These are phyloP conservation scores for Polydrusus pterygomalis DNA, from an alignment of 2,888 invertebrate species.

Conservation along the genomic window DNA sequence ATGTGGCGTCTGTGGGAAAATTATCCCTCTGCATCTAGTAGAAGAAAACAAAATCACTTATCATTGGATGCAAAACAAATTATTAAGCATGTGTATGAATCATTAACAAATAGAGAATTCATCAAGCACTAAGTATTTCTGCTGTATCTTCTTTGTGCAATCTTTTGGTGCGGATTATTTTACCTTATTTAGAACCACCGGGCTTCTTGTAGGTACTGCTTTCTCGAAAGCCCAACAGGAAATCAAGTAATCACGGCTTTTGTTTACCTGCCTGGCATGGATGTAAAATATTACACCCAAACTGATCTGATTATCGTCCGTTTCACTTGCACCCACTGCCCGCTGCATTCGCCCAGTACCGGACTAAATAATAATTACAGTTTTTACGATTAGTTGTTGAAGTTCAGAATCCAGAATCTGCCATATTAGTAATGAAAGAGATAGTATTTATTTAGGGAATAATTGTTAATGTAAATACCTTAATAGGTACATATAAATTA, in stretches of 20 bases:
- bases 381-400: background rate
- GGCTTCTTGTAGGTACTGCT: slow-evolving; percentile 36
- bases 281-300: slow-evolving; percentile 41
- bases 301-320: slow-evolving; percentile 36
- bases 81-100: too few relatives aligned
- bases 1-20: too few relatives aligned
- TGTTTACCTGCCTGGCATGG: slow-evolving; percentile 60
- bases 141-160: background rate
- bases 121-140: too few relatives aligned
- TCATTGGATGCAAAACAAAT: too few relatives aligned
- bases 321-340: slow-evolving; percentile 36
- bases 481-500: too few relatives aligned
- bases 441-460: too few relatives aligned
- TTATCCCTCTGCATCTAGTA: too few relatives aligned
- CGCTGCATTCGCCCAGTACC: background rate
- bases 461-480: too few relatives aligned
- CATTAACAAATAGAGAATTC: too few relatives aligned
- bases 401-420: too few relatives aligned
- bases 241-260: slow-evolving; percentile 62
- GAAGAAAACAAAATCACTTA: too few relatives aligned
- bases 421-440: too few relatives aligned
- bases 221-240: slow-evolving; percentile 57
- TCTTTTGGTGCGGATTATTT: background rate
- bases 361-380: slow-evolving; percentile 5
- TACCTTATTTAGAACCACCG: slow-evolving; percentile 24